These are phyloP conservation scores for Pectinophora gossypiella DNA, from an alignment of 1,140 invertebrate species.

Conservation along the genomic window DNA sequence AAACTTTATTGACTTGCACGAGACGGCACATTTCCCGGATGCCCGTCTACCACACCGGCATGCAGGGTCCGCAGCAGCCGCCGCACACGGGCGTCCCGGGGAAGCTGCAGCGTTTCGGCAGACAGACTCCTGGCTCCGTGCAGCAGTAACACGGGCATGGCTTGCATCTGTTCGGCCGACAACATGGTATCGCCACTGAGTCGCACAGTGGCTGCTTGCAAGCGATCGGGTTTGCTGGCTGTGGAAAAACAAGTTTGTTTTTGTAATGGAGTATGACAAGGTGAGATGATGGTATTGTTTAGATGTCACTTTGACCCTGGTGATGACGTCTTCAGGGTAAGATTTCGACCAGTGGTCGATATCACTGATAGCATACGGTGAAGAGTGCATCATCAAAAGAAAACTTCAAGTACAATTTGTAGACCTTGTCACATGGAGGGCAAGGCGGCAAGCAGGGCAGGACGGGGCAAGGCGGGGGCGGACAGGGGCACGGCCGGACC, in stretches of 20 bases:
- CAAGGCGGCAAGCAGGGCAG: conserved; percentile 51
- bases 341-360: no score
- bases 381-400: no score
- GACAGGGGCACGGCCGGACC: conserved; percentile 50
- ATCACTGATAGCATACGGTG: no score
- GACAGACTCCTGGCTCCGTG: conserved; percentile 45
- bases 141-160: conserved; percentile 60
- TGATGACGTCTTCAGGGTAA: no score
- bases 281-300: no score
- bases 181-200: conserved; percentile 46
- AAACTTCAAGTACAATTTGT: no score
- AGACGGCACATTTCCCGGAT: neutral
- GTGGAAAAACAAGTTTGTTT: conserved; percentile 19
- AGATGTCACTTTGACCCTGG: no score
- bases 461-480: conserved; percentile 41
- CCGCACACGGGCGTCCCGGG: conserved; percentile 55
- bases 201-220: conserved; percentile 33
- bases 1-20: neutral
- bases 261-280: no score
- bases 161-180: conserved; percentile 47
- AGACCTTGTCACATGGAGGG: conserved; percentile 58
- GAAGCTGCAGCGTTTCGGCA: conserved; percentile 52
- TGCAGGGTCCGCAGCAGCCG: conserved; percentile 51
- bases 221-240: conserved; percentile 36
- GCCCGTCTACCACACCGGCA: conserved; percentile 53